Evolutionary conservation across 2,888 invertebrate species (phyloP), one percentile per base, ranked within the genome.

Genomic region (Meganola albula): DNA sequence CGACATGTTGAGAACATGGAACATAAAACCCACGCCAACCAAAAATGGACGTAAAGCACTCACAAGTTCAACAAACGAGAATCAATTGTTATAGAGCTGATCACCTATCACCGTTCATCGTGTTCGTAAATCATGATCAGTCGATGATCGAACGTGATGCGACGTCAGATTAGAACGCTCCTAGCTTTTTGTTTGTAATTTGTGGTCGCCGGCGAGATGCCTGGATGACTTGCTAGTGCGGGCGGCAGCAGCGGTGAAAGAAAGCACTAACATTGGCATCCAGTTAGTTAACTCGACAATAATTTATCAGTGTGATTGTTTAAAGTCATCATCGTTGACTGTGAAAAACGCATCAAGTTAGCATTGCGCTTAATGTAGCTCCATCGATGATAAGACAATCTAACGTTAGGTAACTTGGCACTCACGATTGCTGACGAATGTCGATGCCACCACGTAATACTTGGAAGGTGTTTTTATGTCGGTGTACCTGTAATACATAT

Each of bases 91-190:
- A 64, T 48, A 53, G 61, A 57, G 48, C 61, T 59, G 78, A 75
- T 77, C 74, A 78, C 69, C 77, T 74, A 79, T 82, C 79, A 78
- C 68, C 76, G 74, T 63, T 58, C 69, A 69, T 59, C 71, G 72
- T 70, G 70, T 79, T 66, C 77, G 79, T 83, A 79, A 82, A 82
- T 83, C 84, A 84, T 82, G 83, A 78, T 78, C 79, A 76, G 68
- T 57, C 74, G 78, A 73, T 77, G 80, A 82, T 80, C 74, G 72
- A 63, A 61, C 70, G 59, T 65, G 82, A 82, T 82, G 70, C 70
- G 73, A 75, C 59, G 82, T 82, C 80, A 82, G 84, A 84, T 83
- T 75, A 77, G 70, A 58, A 53, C 68, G 76, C 78, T 74, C 66
- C 80, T 75, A 75, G 68, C 74, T 70, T 78, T 77, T 75, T 79